phyloP scores from a whole-genome alignment of 64 coral and sea anemone species.

The Pocillopora verrucosa region DNA sequence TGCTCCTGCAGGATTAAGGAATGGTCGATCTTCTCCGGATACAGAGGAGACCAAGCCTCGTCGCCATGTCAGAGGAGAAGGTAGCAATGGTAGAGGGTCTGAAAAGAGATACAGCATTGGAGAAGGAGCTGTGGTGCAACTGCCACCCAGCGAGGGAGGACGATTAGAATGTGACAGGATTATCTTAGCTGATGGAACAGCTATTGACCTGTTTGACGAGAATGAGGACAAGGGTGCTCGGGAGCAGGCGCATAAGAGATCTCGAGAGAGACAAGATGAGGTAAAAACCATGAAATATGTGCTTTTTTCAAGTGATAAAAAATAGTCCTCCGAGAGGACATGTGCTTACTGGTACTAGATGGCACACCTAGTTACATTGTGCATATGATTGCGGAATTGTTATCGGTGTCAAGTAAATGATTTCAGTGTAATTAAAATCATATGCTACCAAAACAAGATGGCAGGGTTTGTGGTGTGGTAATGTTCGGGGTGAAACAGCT shows the following conservation, averaged over 20 bases:
- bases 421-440: too few relatives aligned
- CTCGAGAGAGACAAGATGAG: constrained; percentile 61
- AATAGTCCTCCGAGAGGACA: too few relatives aligned
- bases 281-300: neutral
- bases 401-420: too few relatives aligned
- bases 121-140: constrained; percentile 61
- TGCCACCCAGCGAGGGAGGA: constrained; percentile 65
- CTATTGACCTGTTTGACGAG: constrained; percentile 85
- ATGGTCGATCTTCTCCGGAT: constrained; percentile 14
- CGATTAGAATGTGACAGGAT: constrained; percentile 81
- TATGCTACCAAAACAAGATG: too few relatives aligned
- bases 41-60: constrained; percentile 7
- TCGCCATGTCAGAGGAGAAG: neutral
- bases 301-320: neutral
- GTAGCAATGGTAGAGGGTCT: constrained; percentile 27
- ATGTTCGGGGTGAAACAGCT: too few relatives aligned
- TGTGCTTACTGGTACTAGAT: too few relatives aligned
- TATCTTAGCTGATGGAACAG: constrained; percentile 90
- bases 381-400: too few relatives aligned
- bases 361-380: too few relatives aligned
- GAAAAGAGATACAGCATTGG: constrained; percentile 36
- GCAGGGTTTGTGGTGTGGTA: too few relatives aligned
- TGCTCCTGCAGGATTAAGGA: neutral
- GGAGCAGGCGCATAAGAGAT: constrained; percentile 33
- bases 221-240: constrained; percentile 65